These are phyloP conservation scores for Drosophila emarginata DNA, from an alignment of 2,888 invertebrate genomes.

Conservation along the genomic window DNA sequence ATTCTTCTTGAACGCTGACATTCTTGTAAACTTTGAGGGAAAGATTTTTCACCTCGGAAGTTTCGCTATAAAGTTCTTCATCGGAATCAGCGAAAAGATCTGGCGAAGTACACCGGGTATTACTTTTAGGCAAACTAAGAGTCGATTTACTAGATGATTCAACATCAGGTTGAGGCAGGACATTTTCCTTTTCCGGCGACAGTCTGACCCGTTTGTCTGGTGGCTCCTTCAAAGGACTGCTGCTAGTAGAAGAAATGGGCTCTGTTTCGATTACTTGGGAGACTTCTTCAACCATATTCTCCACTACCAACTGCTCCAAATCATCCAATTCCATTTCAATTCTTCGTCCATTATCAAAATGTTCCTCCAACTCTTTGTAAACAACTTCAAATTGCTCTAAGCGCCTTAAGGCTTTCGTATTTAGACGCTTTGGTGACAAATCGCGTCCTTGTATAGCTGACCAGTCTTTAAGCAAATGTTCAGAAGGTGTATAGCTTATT, in stretches of 20 bases:
- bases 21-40: conserved; percentile 46
- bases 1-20: conserved; percentile 9
- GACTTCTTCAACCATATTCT: conserved; percentile 52
- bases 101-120: conserved; percentile 71
- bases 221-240: conserved; percentile 50
- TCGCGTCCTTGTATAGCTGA: conserved; percentile 86
- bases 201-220: conserved; percentile 55
- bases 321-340: conserved; percentile 44
- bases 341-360: conserved; percentile 30
- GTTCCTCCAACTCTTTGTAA: conserved; percentile 61
- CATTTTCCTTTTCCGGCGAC: conserved; percentile 39
- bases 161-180: background rate
- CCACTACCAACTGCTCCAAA: conserved; percentile 45
- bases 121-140: conserved; percentile 36
- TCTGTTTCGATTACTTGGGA: background rate
- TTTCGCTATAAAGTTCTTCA: conserved; percentile 47
- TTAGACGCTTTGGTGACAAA: conserved; percentile 82
- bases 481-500: conserved; percentile 80
- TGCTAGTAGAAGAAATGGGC: conserved; percentile 1
- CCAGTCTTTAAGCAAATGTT: conserved; percentile 86
- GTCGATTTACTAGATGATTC: background rate
- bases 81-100: conserved; percentile 81
- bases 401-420: background rate
- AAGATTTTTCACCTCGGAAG: conserved; percentile 32
- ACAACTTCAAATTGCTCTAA: conserved; percentile 48